A percentile compares a stretch with the other conserved stretches of the same genome.
These are phyloP conservation scores for Parambassis ranga DNA, from an alignment of 2,797 vertebrate genomes.

Conservation along the genomic window DNA sequence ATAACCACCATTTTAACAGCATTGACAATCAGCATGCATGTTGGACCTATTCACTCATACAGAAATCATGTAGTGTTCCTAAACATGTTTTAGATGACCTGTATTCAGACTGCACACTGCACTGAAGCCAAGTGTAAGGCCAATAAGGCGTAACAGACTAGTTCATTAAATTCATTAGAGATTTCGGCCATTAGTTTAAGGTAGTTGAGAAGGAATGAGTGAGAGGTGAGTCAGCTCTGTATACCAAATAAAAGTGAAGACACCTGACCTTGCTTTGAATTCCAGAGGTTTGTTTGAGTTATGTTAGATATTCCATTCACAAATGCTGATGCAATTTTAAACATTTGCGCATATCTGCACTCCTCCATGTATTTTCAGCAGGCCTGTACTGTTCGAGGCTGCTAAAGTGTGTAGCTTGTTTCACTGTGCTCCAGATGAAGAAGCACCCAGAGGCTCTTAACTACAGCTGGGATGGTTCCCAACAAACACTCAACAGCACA, in stretches of 20 bases:
- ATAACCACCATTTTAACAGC: too few species aligned
- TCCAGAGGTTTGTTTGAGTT: neutral
- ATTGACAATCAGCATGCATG: neutral
- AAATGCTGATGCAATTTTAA: neutral
- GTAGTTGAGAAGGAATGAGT: constrained; percentile 3
- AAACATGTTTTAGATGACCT: neutral
- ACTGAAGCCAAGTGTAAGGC: neutral
- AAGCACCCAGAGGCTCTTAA: constrained; percentile 66
- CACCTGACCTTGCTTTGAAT: neutral
- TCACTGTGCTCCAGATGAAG: constrained; percentile 51
- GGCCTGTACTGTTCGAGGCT: constrained; percentile 21
- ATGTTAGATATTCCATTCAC: neutral
- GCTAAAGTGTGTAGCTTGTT: constrained; percentile 32
- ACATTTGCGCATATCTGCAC: neutral
- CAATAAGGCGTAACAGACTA: constrained; percentile 17
- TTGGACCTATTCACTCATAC: neutral
- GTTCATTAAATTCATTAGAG: constrained; percentile 40
- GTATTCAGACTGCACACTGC: neutral
- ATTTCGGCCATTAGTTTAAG: constrained; percentile 6
- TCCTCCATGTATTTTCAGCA: constrained; percentile 8
- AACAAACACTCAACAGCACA: constrained; percentile 67
- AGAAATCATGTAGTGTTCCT: neutral
- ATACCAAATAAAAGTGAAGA: neutral
- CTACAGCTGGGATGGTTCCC: constrained; percentile 65
- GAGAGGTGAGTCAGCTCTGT: neutral